Conservation (phyloP, 2,888 invertebrate genomes). For the Lycocerus yunnanus region DNA sequence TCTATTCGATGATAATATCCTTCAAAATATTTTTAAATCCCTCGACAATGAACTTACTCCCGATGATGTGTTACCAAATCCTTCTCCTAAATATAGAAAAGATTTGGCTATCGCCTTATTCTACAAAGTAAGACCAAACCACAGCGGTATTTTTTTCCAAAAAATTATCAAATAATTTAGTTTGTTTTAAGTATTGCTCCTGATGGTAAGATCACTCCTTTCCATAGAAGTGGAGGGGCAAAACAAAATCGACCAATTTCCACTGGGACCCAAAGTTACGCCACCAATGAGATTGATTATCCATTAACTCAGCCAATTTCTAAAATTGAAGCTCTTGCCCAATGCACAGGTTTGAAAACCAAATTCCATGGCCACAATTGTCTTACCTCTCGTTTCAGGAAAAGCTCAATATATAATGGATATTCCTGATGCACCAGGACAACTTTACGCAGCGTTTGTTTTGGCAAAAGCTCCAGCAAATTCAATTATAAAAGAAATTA, state of each 20-base stretch:
- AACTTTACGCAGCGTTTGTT: slow-evolving; percentile 71
- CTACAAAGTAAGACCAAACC: slow-evolving; percentile 77
- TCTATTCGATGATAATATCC: slow-evolving; percentile 47
- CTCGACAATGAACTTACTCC: slow-evolving; percentile 66
- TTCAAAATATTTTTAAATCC: slow-evolving; percentile 55
- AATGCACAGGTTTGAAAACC: slow-evolving; percentile 36
- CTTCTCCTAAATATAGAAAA: slow-evolving; percentile 69
- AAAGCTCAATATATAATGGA: slow-evolving; percentile 69
- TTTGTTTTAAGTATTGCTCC: slow-evolving; percentile 64
- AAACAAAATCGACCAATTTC: slow-evolving; percentile 67
- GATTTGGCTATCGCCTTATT: slow-evolving; percentile 74
- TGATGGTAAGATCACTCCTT: slow-evolving; percentile 55
- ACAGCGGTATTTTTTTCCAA: too few species aligned
- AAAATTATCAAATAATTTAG: too few species aligned
- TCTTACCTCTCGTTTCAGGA: background rate
- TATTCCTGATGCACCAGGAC: slow-evolving; percentile 56
- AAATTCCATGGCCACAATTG: too few species aligned
- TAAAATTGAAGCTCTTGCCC: slow-evolving; percentile 72
- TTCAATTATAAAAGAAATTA: slow-evolving; percentile 60
- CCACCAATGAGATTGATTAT: slow-evolving; percentile 70
- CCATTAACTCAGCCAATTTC: slow-evolving; percentile 75
- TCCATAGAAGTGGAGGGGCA: slow-evolving; percentile 62
- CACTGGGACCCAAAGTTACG: slow-evolving; percentile 70
- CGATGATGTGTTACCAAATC: slow-evolving; percentile 65
- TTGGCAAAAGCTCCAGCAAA: slow-evolving; percentile 49